phyloP scores from a whole-genome alignment of 2,113 vertebrate genomes.

The Alligator sinensis region DNA sequence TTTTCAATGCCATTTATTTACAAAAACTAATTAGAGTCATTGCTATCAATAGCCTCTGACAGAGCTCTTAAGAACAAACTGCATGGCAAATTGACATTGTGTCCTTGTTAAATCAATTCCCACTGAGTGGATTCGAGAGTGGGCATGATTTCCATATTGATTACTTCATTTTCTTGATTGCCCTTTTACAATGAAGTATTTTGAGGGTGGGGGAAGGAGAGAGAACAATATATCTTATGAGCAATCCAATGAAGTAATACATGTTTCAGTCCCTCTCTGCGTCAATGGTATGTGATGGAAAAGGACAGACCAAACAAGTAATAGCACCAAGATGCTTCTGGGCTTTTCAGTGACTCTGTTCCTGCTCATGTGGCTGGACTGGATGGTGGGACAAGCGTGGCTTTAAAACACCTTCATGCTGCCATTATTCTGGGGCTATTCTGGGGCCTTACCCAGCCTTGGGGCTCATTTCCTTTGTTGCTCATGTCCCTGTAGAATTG shows the following conservation, averaged over 20 bases:
- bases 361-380: neutral
- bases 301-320: accelerated
- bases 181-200: slow-evolving; percentile 16
- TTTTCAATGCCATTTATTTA: slow-evolving; percentile 52
- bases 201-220: neutral
- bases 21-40: slow-evolving; percentile 57
- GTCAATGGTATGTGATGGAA: accelerated
- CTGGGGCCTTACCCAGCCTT: neutral
- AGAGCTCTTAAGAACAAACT: slow-evolving; percentile 50
- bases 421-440: neutral
- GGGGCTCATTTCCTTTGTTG: neutral
- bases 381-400: neutral
- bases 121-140: slow-evolving; percentile 11
- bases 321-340: neutral
- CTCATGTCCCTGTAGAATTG: accelerated
- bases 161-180: slow-evolving; percentile 55
- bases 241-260: neutral
- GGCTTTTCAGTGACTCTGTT: neutral
- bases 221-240: accelerated
- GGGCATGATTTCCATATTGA: slow-evolving; percentile 60
- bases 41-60: slow-evolving; percentile 60
- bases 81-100: slow-evolving; percentile 41
- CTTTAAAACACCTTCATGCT: neutral
- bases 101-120: slow-evolving; percentile 56
- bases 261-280: neutral